A percentile compares a stretch with the other conserved stretches of the same genome.
Conservation (phyloP, 2,797 vertebrate genomes). For the Danio jaintianensis region DNA sequence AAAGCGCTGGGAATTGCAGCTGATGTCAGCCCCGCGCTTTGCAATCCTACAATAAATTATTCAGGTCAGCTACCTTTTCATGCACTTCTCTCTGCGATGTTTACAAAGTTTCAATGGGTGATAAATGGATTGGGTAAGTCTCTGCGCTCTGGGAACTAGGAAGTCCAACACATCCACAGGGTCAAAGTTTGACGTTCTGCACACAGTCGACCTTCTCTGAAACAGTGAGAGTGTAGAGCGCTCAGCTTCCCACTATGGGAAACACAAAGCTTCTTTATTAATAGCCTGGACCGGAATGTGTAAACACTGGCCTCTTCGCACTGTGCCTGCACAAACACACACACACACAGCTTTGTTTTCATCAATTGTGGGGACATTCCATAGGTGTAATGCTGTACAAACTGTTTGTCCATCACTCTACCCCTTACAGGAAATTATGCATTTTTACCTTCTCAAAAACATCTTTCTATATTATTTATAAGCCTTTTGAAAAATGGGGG, state of each 20-base stretch:
- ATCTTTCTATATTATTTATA: no score
- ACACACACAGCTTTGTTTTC: background rate
- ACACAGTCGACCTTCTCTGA: constrained; percentile 33
- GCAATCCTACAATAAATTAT: constrained; percentile 34
- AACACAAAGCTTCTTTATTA: constrained; percentile 61
- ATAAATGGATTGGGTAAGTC: constrained; percentile 54
- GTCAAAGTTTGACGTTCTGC: constrained; percentile 54
- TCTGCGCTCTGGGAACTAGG: constrained; percentile 57
- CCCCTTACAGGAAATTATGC: no score
- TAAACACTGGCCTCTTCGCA: constrained; percentile 58
- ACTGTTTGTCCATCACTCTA: no score
- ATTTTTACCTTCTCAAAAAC: no score
- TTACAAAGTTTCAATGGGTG: constrained; percentile 35
- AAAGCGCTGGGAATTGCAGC: constrained; percentile 16
- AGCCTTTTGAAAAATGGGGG: no score
- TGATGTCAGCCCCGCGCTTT: constrained; percentile 17
- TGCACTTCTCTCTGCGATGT: constrained; percentile 24
- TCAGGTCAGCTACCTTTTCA: constrained; percentile 47
- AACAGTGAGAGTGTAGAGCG: constrained; percentile 42
- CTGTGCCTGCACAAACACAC: constrained; percentile 9
- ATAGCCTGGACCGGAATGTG: constrained; percentile 59
- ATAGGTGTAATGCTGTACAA: no score
- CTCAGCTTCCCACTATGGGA: constrained; percentile 51
- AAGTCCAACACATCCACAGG: constrained; percentile 52
- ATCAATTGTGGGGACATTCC: background rate